A percentile compares a stretch with the other conserved stretches of the same genome.
Conservation (phyloP, 2,888 invertebrate genomes). For the Alsophila aescularia region DNA sequence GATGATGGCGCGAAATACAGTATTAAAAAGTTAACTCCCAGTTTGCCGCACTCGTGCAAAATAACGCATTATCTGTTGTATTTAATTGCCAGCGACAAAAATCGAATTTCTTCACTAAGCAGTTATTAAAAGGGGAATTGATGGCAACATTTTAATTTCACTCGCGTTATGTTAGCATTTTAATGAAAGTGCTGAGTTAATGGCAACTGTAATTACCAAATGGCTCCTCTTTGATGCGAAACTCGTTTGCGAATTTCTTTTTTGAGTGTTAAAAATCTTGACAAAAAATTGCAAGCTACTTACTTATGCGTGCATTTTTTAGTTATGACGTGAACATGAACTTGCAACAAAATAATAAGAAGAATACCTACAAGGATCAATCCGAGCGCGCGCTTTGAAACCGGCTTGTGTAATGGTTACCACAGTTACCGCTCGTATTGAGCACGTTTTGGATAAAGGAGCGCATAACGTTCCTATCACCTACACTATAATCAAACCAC, state of each 20-base stretch:
- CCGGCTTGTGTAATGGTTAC: no score
- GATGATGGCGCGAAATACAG: neutral
- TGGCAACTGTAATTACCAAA: slow-evolving; percentile 43
- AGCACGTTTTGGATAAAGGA: no score
- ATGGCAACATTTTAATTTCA: slow-evolving; percentile 46
- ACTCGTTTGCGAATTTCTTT: slow-evolving; percentile 36
- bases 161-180: slow-evolving; percentile 38
- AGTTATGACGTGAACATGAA: neutral
- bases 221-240: slow-evolving; percentile 44
- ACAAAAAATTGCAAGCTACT: slow-evolving; percentile 11
- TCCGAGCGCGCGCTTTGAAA: no score
- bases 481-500: slow-evolving; percentile 45
- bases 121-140: slow-evolving; percentile 41
- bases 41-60: neutral
- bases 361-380: no score
- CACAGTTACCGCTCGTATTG: no score
- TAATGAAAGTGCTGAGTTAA: slow-evolving; percentile 46
- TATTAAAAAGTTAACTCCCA: slow-evolving; percentile 1
- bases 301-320: slow-evolving; percentile 11
- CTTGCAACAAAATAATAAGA: no score
- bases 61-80: slow-evolving; percentile 30
- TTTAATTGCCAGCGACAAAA: slow-evolving; percentile 32
- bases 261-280: slow-evolving; percentile 28
- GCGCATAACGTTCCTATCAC: slow-evolving; percentile 27
- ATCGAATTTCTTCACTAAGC: slow-evolving; percentile 38